Percentiles rank a stretch among this genome's conserved stretches.
phyloP scores from a whole-genome alignment of 2,113 vertebrate genomes.

The Cichladusa arquata region DNA sequence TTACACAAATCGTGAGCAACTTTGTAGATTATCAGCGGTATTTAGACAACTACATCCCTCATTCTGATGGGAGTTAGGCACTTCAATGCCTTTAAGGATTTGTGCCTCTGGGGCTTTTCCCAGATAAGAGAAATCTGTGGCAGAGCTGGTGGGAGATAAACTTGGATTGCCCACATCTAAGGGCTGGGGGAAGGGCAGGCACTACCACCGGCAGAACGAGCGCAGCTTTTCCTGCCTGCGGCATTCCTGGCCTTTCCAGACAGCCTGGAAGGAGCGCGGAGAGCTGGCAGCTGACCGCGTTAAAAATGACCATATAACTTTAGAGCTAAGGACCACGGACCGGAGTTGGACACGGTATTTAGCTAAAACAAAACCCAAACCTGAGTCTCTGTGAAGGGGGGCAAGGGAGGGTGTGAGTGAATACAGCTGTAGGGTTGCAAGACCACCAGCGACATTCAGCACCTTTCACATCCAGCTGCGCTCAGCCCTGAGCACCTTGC shows the following conservation, averaged over 20 bases:
- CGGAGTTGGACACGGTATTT: rapidly evolving
- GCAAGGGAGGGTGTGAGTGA: too few species aligned
- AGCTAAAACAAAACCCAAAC: background rate
- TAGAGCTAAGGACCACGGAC: background rate
- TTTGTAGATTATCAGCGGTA: slow-evolving; percentile 42
- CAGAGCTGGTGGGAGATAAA: slow-evolving; percentile 48
- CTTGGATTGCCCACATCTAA: slow-evolving; percentile 50
- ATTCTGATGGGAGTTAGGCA: slow-evolving; percentile 57
- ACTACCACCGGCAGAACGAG: background rate
- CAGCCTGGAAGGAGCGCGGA: background rate
- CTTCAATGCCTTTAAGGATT: slow-evolving; percentile 57
- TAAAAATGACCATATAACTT: background rate
- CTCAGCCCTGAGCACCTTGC: background rate
- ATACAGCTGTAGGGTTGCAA: background rate
- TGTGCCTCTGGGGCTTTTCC: slow-evolving; percentile 40
- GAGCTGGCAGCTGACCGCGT: background rate
- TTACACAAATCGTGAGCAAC: slow-evolving; percentile 34
- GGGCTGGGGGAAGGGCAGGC: slow-evolving; percentile 32
- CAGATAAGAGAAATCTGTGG: slow-evolving; percentile 47
- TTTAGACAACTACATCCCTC: slow-evolving; percentile 58
- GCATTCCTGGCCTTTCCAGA: background rate
- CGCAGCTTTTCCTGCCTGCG: background rate
- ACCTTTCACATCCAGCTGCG: background rate
- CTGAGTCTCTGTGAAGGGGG: background rate
- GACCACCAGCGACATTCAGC: background rate